Evolutionary conservation across 2,888 invertebrate genomes (phyloP).

Genomic region (Zelleria hepariella): DNA sequence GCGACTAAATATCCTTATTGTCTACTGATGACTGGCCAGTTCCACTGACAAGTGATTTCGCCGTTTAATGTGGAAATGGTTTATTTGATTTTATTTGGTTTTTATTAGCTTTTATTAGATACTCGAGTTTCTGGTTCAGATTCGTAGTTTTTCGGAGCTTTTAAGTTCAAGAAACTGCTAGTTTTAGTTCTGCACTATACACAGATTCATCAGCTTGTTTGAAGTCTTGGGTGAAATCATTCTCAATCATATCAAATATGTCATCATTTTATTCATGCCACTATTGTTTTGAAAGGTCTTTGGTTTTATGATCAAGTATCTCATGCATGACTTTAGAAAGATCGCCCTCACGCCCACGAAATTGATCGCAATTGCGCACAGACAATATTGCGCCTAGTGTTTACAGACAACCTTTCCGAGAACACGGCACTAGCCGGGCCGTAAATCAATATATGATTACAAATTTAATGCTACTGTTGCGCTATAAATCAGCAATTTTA

Average conservation of each 20-base stretch:
- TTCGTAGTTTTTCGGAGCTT: too few species aligned
- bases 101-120: too few species aligned
- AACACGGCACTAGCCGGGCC: constrained; percentile 27
- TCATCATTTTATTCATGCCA: not conserved
- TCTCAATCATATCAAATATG: too few species aligned
- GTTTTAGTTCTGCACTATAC: too few species aligned
- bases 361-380: not conserved
- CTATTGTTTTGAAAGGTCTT: not conserved
- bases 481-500: constrained; percentile 69
- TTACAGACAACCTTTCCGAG: not conserved
- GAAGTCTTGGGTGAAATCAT: too few species aligned
- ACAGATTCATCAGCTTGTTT: too few species aligned
- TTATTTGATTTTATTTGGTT: too few species aligned
- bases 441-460: constrained; percentile 73
- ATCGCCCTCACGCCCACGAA: not conserved
- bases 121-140: too few species aligned
- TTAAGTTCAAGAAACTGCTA: too few species aligned
- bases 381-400: not conserved
- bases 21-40: constrained; percentile 13
- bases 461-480: constrained; percentile 72
- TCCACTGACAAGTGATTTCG: not conserved
- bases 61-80: not conserved
- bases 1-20: constrained; percentile 37
- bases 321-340: not conserved
- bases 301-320: not conserved